Conservation (phyloP, 2,113 vertebrate species). For the Falcunculus frontatus region DNA sequence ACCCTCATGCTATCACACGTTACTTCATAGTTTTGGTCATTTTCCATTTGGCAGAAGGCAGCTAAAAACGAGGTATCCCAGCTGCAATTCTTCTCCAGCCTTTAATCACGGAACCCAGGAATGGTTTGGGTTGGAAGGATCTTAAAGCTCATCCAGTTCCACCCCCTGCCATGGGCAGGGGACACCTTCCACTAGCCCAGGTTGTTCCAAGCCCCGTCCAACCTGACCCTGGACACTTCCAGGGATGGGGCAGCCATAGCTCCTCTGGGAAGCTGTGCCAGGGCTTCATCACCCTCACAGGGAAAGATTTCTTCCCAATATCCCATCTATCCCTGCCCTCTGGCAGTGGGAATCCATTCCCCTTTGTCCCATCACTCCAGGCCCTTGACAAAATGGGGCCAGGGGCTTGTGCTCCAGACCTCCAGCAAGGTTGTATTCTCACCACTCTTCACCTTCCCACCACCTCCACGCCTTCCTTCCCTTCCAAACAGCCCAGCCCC, state of each 20-base stretch:
- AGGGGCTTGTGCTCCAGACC: neutral
- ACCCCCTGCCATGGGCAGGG: neutral
- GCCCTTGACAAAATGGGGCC: neutral
- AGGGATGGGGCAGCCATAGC: neutral
- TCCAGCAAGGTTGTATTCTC: neutral
- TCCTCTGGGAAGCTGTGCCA: neutral
- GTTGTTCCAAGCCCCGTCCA: accelerated
- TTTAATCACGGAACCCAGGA: neutral
- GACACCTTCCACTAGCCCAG: neutral
- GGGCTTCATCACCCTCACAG: accelerated
- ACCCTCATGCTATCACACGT: accelerated
- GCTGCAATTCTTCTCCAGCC: neutral
- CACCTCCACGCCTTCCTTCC: neutral
- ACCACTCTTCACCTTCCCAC: neutral
- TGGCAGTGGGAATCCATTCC: neutral
- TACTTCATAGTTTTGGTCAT: neutral
- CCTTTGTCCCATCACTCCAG: neutral
- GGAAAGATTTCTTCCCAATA: neutral
- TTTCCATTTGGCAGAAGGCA: neutral
- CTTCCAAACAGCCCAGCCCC: neutral
- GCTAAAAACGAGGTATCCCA: neutral
- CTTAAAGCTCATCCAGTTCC: neutral
- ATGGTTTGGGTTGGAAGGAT: neutral
- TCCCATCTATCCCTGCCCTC: neutral
- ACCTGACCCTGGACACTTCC: neutral